These are phyloP conservation scores for Neoseiulus cucumeris DNA, from an alignment of 1,140 invertebrate species.

Conservation along the genomic window DNA sequence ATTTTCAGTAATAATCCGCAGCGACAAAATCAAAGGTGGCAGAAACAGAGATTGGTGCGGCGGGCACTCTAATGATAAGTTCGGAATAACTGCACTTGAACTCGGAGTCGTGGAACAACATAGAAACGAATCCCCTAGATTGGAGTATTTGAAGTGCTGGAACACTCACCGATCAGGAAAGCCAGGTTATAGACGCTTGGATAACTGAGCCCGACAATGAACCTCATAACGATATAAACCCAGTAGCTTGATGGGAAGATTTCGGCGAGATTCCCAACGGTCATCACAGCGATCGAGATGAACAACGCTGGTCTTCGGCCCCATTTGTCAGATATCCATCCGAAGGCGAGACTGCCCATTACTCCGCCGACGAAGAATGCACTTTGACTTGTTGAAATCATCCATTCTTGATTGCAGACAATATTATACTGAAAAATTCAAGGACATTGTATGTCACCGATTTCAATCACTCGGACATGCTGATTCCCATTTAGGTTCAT, in stretches of 20 bases:
- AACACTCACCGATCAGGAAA: constrained; percentile 49
- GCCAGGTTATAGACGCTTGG: constrained; percentile 49
- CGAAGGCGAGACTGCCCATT: constrained; percentile 47
- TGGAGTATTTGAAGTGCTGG: constrained; percentile 52
- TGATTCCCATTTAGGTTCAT: no score
- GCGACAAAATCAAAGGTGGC: no score
- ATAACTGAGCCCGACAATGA: constrained; percentile 22
- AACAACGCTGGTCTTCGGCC: background rate
- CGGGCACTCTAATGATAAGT: no score
- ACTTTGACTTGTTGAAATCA: constrained; percentile 40
- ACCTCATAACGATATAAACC: constrained; percentile 19
- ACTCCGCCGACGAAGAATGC: constrained; percentile 46
- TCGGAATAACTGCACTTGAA: no score
- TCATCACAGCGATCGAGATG: background rate
- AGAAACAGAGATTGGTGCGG: no score
- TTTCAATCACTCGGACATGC: no score
- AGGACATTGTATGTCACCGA: background rate
- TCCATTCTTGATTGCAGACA: constrained; percentile 42
- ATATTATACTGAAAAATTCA: constrained; percentile 37
- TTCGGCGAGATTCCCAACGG: background rate
- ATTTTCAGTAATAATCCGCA: no score
- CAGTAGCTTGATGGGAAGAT: constrained; percentile 19
- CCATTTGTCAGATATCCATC: constrained; percentile 39
- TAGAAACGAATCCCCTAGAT: constrained; percentile 53
- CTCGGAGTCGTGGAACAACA: no score